Conservation (phyloP, 2,888 invertebrate genomes). For the Cinara cedri region DNA sequence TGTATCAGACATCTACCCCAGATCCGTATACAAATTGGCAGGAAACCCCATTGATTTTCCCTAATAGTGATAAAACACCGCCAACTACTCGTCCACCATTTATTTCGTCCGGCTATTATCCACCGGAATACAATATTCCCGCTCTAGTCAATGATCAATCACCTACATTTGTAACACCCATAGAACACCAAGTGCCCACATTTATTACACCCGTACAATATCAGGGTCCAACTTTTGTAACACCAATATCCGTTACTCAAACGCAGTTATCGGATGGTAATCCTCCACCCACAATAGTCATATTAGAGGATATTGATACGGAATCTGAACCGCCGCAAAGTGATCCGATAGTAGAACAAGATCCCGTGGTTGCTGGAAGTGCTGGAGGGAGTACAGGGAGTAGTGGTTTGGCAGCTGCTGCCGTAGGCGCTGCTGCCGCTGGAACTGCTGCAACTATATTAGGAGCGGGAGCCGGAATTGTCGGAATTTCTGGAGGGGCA, state of each 20-base stretch:
- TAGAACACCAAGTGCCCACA: conserved; percentile 39
- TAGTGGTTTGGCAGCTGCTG: conserved; percentile 29
- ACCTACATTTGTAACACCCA: conserved; percentile 24
- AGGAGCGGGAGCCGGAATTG: conserved; percentile 45
- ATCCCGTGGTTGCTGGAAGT: conserved; percentile 55
- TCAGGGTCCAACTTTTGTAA: conserved; percentile 40
- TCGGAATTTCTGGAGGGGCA: conserved; percentile 3
- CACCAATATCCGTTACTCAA: conserved; percentile 44
- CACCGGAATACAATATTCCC: background rate
- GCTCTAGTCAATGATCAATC: background rate
- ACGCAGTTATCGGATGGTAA: conserved; percentile 48
- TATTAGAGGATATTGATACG: conserved; percentile 49
- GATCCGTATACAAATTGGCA: conserved; percentile 31
- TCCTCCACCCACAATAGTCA: conserved; percentile 58
- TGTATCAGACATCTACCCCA: background rate
- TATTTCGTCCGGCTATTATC: background rate
- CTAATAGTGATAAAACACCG: background rate
- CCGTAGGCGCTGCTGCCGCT: conserved; percentile 57
- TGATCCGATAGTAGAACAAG: conserved; percentile 52
- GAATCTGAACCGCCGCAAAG: conserved; percentile 62
- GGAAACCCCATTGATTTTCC: conserved; percentile 44
- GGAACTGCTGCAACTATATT: conserved; percentile 25
- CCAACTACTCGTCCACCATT: background rate
- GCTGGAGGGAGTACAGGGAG: conserved; percentile 48
- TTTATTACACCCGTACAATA: conserved; percentile 37